phyloP scores from a whole-genome alignment of 2,888 invertebrate genomes.

The Heteropelma amictum region DNA sequence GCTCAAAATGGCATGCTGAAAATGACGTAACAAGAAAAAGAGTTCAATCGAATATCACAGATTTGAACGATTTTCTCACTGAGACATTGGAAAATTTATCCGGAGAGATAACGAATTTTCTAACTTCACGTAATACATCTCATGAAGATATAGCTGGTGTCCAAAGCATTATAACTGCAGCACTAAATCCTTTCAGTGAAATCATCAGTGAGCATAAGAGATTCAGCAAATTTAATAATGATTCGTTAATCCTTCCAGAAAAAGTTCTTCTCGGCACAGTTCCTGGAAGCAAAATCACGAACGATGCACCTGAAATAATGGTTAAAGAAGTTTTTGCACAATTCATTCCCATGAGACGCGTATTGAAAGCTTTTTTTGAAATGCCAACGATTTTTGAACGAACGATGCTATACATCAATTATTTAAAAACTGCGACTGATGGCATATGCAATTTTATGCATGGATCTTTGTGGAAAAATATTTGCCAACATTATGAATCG shows the following conservation, averaged over 20 bases:
- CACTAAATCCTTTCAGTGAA: neutral
- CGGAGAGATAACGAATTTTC: neutral
- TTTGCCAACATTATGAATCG: conserved; percentile 1
- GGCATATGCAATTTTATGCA: conserved; percentile 45
- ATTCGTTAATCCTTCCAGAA: neutral
- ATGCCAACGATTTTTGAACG: conserved; percentile 30
- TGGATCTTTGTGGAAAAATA: conserved; percentile 42
- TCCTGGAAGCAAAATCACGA: neutral
- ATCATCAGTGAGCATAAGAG: conserved; percentile 3
- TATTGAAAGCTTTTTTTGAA: conserved; percentile 50
- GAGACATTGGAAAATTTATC: neutral
- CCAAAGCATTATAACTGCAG: neutral
- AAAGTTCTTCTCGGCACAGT: conserved; percentile 11
- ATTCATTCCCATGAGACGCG: conserved; percentile 42
- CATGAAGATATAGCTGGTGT: neutral
- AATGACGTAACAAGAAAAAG: neutral
- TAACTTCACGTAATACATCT: neutral
- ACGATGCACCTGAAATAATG: neutral
- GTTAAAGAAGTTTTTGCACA: conserved; percentile 40
- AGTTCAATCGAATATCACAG: conserved; percentile 1
- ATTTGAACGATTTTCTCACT: neutral
- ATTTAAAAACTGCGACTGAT: conserved; percentile 19
- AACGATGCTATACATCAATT: conserved; percentile 14
- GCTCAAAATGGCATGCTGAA: neutral
- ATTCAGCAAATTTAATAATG: neutral